Conservation (phyloP, 2,797 vertebrate species). For the Periophthalmus magnuspinnatus region DNA sequence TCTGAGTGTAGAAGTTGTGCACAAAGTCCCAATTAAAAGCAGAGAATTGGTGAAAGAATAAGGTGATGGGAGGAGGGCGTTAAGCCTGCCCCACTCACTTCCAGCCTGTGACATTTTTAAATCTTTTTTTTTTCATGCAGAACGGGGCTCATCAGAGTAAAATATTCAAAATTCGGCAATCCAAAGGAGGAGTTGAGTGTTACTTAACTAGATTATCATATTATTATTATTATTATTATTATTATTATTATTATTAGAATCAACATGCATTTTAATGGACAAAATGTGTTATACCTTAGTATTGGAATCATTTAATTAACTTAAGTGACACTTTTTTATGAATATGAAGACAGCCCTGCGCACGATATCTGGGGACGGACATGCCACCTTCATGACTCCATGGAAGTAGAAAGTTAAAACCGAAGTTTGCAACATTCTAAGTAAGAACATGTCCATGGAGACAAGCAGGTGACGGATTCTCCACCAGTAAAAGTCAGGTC, state of each 20-base stretch:
- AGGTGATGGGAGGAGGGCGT: slow-evolving; percentile 22
- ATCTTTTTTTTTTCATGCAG: slow-evolving; percentile 28
- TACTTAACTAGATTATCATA: not conserved
- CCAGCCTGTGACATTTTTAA: slow-evolving; percentile 23
- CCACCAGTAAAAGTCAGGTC: too few relatives aligned
- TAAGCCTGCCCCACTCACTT: slow-evolving; percentile 40
- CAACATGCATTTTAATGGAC: not conserved
- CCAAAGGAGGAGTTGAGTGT: slow-evolving; percentile 4
- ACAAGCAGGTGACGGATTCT: too few relatives aligned
- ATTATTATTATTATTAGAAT: not conserved
- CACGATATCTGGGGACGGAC: too few relatives aligned
- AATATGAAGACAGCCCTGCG: not conserved
- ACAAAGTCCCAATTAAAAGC: slow-evolving; percentile 52
- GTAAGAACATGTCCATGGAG: too few relatives aligned
- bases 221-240: too few relatives aligned
- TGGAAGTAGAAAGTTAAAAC: too few relatives aligned
- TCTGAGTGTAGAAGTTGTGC: slow-evolving; percentile 26
- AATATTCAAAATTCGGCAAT: slow-evolving; percentile 12
- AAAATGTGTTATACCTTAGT: not conserved
- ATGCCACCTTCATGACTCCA: too few relatives aligned
- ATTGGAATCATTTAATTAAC: not conserved
- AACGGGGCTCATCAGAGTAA: slow-evolving; percentile 32
- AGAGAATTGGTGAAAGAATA: slow-evolving; percentile 40
- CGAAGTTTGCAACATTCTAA: too few relatives aligned
- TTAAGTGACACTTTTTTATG: not conserved